Conservation (phyloP, 23 tunicate species). For the Trididemnum miniatum region DNA sequence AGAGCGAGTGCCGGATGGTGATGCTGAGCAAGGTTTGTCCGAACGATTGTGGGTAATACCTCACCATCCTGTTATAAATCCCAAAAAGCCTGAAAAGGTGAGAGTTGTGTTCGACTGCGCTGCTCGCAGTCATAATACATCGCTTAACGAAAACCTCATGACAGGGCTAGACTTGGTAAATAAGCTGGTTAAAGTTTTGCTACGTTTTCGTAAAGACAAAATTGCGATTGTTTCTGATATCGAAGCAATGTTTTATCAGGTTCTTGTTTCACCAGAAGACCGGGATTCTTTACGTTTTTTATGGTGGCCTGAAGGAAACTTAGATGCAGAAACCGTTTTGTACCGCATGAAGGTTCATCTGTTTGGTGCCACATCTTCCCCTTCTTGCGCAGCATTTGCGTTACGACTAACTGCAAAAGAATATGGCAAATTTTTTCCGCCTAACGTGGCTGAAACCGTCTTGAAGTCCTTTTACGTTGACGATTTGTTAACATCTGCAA, state of each 20-base stretch:
- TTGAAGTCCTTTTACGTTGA: slow-evolving; percentile 36
- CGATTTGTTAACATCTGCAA: slow-evolving; percentile 7
- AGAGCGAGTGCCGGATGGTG: not conserved
- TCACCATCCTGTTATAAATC: slow-evolving; percentile 20
- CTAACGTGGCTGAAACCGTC: not conserved
- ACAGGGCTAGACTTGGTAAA: slow-evolving; percentile 47
- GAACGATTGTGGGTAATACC: not conserved
- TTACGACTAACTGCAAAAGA: not conserved
- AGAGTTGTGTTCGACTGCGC: slow-evolving; percentile 26
- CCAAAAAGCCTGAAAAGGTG: slow-evolving; percentile 19
- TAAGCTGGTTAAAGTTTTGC: slow-evolving; percentile 14
- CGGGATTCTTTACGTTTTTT: slow-evolving; percentile 17
- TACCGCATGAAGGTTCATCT: slow-evolving; percentile 31
- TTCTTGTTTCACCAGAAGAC: slow-evolving; percentile 16
- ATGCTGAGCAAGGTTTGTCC: not conserved
- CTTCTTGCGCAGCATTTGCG: slow-evolving; percentile 18
- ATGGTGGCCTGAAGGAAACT: slow-evolving; percentile 36
- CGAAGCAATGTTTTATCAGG: slow-evolving; percentile 40
- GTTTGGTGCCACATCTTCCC: slow-evolving; percentile 41
- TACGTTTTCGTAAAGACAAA: slow-evolving; percentile 26
- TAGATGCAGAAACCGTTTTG: not conserved
- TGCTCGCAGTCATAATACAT: not conserved
- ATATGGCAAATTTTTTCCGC: not conserved
- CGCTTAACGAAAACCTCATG: slow-evolving; percentile 1
- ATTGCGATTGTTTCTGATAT: slow-evolving; percentile 32